These are phyloP conservation scores for Eristalinus sepulchralis DNA, from an alignment of 2,888 invertebrate genomes.

Conservation along the genomic window DNA sequence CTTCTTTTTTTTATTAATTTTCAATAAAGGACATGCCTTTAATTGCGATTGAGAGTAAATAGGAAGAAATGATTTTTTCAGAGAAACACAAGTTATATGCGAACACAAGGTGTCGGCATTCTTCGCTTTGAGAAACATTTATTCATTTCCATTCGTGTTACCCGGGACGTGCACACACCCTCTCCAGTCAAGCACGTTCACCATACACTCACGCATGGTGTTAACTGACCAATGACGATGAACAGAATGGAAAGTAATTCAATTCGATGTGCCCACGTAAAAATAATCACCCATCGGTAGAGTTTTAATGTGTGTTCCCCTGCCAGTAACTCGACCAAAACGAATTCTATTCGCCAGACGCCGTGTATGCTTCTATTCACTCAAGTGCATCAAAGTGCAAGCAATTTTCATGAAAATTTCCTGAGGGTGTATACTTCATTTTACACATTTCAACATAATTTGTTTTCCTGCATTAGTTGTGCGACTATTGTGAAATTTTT, in stretches of 20 bases:
- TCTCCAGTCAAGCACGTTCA: neutral
- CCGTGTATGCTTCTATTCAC: conserved; percentile 7
- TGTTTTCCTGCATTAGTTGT: neutral
- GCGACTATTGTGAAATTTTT: conserved; percentile 12
- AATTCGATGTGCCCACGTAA: neutral
- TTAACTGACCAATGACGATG: conserved; percentile 13
- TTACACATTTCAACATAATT: neutral
- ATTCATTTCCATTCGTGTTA: neutral
- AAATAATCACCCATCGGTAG: conserved; percentile 3
- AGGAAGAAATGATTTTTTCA: neutral
- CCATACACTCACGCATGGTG: neutral
- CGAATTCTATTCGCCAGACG: neutral
- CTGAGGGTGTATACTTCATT: neutral
- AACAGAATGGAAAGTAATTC: conserved; percentile 4
- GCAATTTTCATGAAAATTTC: conserved; percentile 16
- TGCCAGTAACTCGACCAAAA: conserved; percentile 22
- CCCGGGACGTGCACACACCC: neutral
- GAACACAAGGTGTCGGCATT: too few species aligned
- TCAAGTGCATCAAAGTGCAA: conserved; percentile 28
- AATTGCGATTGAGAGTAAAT: neutral
- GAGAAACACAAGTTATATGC: too few species aligned
- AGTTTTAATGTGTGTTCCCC: conserved; percentile 8
- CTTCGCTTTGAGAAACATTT: too few species aligned
- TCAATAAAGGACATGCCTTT: neutral
- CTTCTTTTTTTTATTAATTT: neutral